Evolutionary conservation across 2,113 vertebrate genomes (phyloP), one percentile per base, ranked within the genome.

Genomic region (Gavialis gangeticus): DNA sequence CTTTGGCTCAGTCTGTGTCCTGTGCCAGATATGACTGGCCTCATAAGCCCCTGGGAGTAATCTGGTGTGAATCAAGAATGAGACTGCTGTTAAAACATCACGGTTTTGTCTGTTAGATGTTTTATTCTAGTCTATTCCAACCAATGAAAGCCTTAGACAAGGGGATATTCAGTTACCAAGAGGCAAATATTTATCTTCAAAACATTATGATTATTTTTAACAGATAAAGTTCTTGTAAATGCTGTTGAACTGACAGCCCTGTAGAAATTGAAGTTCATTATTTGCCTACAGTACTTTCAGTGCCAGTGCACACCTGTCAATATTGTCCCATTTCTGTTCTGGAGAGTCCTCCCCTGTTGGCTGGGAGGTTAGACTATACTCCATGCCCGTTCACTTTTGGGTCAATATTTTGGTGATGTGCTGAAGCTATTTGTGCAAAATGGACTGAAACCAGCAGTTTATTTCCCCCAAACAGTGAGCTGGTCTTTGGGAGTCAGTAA

Each of bases 31-130:
- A 2, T 81, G 15, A 17, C 59, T 91, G 10, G 28, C 76, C 3
- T 96, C 88, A 75, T 81, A 94, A 85, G 11, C 73, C 79, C 87
- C 67, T 63, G 84, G 57, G 79, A 24, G 22, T 80, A 79, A 94
- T 93, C 87, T 87, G 95, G 86, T 95, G 66, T 58, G 19, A 16
- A 34, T 92, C 86, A 58, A 88, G 90, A 95, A 84, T 69, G 37
- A 97, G 91, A 80, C 87, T 93, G 95, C 94, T 93, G 84, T 96
- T 96, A 97, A 98, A 98, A 96, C 97, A 96, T 75, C 87, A 90
- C 97, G 97, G 93, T 96, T 88, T 93, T 46, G 91, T 95, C 93
- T 95, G 88, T 95, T 97, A 95, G 94, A 91, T 94, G 37, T 92
- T 93, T 98, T 96, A 97, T 96, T 97, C 96, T 92, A 89, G 88